Evolutionary conservation across 2,888 invertebrate genomes (phyloP).

Genomic region (Ceramica pisi): DNA sequence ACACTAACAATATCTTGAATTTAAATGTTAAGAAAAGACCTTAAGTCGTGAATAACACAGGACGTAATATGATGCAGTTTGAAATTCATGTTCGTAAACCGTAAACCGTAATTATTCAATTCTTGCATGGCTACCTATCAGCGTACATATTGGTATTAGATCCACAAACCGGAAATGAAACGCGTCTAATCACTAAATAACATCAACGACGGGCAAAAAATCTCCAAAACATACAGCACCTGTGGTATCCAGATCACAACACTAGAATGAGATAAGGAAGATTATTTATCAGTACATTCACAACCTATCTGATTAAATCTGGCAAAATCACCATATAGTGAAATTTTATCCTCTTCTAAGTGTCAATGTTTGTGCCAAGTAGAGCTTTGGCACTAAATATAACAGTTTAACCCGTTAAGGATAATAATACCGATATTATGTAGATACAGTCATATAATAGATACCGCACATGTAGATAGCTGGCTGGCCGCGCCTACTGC

Average conservation of each 20-base stretch:
- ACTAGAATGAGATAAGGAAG: background rate
- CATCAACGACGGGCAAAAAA: background rate
- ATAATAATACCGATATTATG: constrained; percentile 56
- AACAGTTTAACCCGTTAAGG: constrained; percentile 59
- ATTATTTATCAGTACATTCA: background rate
- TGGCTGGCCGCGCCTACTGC: constrained; percentile 40
- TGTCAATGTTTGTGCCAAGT: constrained; percentile 51
- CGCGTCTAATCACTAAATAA: background rate
- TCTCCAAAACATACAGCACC: background rate
- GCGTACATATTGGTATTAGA: background rate
- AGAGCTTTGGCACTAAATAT: constrained; percentile 55
- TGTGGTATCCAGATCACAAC: constrained; percentile 9
- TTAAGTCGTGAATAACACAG: constrained; percentile 24
- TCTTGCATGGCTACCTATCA: background rate
- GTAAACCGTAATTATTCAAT: constrained; percentile 31
- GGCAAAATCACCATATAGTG: constrained; percentile 23
- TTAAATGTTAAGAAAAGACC: constrained; percentile 32
- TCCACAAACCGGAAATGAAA: constrained; percentile 22
- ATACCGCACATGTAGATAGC: constrained; percentile 56
- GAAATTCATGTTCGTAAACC: constrained; percentile 15
- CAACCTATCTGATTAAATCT: constrained; percentile 16
- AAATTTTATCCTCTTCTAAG: constrained; percentile 36
- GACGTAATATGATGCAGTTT: constrained; percentile 37
- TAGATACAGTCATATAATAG: constrained; percentile 34
- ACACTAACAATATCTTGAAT: constrained; percentile 58